Conservation (phyloP, 2,113 vertebrate genomes). For the Propithecus coquereli region DNA sequence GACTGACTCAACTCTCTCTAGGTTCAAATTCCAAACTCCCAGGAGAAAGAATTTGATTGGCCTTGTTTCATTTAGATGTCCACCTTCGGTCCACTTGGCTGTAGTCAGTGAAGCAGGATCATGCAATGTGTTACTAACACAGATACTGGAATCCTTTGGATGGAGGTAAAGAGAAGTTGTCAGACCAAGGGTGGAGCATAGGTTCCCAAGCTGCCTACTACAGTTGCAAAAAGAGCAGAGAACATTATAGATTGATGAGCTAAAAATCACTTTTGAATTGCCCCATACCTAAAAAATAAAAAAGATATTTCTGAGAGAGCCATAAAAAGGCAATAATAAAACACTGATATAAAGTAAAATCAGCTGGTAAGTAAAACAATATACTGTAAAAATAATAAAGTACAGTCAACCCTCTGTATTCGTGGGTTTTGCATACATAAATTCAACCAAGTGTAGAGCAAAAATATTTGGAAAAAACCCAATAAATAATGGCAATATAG, state of each 20-base stretch:
- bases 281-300: neutral
- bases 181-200: neutral
- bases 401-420: neutral
- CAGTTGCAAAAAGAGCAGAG: neutral
- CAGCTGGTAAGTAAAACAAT: neutral
- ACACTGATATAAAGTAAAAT: neutral
- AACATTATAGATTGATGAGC: neutral
- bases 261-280: neutral
- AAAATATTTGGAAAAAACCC: neutral
- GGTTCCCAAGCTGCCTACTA: neutral
- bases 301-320: neutral
- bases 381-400: neutral
- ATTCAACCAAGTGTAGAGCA: neutral
- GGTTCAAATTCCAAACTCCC: neutral
- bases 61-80: neutral
- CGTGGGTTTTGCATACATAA: neutral
- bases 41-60: neutral
- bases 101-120: neutral
- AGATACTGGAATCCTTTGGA: neutral
- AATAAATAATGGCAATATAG: neutral
- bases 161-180: neutral
- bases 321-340: neutral
- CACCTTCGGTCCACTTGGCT: neutral
- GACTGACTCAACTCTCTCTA: neutral
- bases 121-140: neutral